Conservation (phyloP, 92 coral and sea anemone species). For the Anthopleura xanthogrammica region DNA sequence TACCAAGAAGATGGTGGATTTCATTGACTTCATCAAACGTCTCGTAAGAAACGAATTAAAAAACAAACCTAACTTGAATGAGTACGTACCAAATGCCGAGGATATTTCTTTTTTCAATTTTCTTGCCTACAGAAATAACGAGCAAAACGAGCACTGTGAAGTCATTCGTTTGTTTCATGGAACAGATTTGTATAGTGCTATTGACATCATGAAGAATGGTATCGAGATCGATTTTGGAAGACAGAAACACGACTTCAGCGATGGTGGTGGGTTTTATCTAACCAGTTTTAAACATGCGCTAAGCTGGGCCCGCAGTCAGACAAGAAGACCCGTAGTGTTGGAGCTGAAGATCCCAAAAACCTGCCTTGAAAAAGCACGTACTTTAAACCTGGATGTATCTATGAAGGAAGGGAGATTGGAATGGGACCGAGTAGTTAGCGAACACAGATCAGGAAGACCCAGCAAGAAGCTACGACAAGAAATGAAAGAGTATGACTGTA, state of each 20-base stretch:
- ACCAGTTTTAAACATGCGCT: constrained; percentile 33
- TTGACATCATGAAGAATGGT: constrained; percentile 44
- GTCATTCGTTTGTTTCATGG: constrained; percentile 46
- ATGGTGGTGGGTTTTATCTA: constrained; percentile 60
- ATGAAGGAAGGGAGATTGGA: constrained; percentile 10
- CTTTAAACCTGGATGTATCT: neutral
- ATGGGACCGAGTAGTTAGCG: constrained; percentile 49
- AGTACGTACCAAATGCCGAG: neutral
- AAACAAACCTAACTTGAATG: constrained; percentile 27
- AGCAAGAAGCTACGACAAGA: constrained; percentile 38
- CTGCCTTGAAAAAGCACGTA: constrained; percentile 13
- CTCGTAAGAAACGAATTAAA: constrained; percentile 45
- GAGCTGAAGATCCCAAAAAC: constrained; percentile 19
- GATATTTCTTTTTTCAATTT: too few relatives aligned
- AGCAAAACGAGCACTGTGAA: constrained; percentile 1
- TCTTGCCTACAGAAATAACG: too few relatives aligned
- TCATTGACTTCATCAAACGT: constrained; percentile 41
- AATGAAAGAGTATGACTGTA: constrained; percentile 37
- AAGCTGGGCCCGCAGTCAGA: constrained; percentile 43
- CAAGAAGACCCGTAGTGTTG: constrained; percentile 52
- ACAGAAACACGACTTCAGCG: constrained; percentile 59
- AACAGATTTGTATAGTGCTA: constrained; percentile 58
- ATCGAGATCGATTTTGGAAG: constrained; percentile 37
- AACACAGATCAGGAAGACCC: constrained; percentile 44
- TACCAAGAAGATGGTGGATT: constrained; percentile 13